A percentile compares a stretch with the other conserved stretches of the same genome.
These are phyloP conservation scores for Ammodytes marinus DNA, from an alignment of 2,113 vertebrate genomes.

Conservation along the genomic window DNA sequence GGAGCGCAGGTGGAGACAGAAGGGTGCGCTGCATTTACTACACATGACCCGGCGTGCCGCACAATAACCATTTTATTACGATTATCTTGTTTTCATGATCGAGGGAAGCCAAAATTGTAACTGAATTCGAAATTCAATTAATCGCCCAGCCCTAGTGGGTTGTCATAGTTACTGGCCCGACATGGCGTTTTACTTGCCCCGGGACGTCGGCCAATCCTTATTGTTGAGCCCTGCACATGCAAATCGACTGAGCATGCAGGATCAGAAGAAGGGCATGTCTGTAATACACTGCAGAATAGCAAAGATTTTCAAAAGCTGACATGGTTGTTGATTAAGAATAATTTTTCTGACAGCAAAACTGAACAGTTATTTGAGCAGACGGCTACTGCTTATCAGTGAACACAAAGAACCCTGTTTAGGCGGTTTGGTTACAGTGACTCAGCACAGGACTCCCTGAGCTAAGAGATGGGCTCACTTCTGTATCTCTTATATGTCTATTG, in stretches of 20 bases:
- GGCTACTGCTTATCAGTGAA: constrained; percentile 71
- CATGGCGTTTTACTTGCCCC: too few species aligned
- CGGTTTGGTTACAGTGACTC: constrained; percentile 73
- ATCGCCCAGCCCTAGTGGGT: too few species aligned
- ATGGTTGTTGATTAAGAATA: constrained; percentile 39
- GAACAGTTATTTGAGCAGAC: constrained; percentile 66
- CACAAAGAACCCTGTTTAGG: constrained; percentile 74
- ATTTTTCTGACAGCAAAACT: constrained; percentile 27
- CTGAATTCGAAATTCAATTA: too few species aligned
- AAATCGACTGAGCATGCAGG: neutral
- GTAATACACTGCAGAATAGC: neutral
- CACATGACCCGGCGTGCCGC: too few species aligned
- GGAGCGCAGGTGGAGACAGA: too few species aligned
- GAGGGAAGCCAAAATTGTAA: too few species aligned
- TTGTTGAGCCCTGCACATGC: too few species aligned
- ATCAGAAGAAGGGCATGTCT: constrained; percentile 3
- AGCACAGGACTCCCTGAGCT: constrained; percentile 60
- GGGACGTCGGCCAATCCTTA: too few species aligned
- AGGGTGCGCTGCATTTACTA: too few species aligned
- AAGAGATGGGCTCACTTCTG: constrained; percentile 44
- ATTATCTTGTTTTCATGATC: too few species aligned
- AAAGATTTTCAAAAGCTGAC: neutral
- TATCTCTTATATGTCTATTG: constrained; percentile 2
- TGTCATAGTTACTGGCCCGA: too few species aligned
- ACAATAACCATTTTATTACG: too few species aligned